Base-by-base conservation (phyloP, 2,888 invertebrate species). In the Cheilosia soror region DNA sequence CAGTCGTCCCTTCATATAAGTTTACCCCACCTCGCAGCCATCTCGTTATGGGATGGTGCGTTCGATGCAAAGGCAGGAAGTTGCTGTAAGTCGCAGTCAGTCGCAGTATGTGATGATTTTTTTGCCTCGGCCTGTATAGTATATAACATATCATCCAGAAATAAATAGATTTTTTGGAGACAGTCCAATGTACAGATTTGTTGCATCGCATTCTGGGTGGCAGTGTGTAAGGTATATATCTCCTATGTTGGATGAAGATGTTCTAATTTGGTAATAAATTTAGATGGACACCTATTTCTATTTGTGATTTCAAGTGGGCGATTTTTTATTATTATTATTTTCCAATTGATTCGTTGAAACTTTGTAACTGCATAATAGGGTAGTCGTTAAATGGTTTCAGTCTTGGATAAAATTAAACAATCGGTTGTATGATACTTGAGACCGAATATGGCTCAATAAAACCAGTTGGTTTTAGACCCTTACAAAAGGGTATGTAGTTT, bases 151-250 rank as follows among this genome's bases (percentile, higher is more conserved):
- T 66, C 66, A 55, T 80, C 71, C 71, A 66, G 80, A 72, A 85
- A 85, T 85, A 80, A 76, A 80, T 76, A 66, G 75, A 65, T 60
- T 57, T 71, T 76, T 85, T 85, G 81, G 85, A 80, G 65, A 71
- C 75, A 80, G 55, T 79, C 84, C 80, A 84, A 84, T 63, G 71
- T 44, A 25, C 51, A 47, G 73, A 73, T 75, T 75, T 49, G 51
- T 51, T 42, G 57, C 44, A 44, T 6, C 5, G 2, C 44, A 15
- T 44, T 25, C 27, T 29, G 29, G 27, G 53, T 29, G 53, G 53
- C 27, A 31, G 53, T 6, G 31, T 25, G 2, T 11, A 5, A 49
- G 49, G 20, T 25, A 4, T 4, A 31, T 51, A 7, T 11, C 9
- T 9, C 6, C 7, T 15, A 31, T 6, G 31, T 31, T 31, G 15